Evolutionary conservation across 30 jellyfish, hydroid and myxozoan species (phyloP), one percentile per base, ranked within the genome.

Genomic region (Aurelia sp.): DNA sequence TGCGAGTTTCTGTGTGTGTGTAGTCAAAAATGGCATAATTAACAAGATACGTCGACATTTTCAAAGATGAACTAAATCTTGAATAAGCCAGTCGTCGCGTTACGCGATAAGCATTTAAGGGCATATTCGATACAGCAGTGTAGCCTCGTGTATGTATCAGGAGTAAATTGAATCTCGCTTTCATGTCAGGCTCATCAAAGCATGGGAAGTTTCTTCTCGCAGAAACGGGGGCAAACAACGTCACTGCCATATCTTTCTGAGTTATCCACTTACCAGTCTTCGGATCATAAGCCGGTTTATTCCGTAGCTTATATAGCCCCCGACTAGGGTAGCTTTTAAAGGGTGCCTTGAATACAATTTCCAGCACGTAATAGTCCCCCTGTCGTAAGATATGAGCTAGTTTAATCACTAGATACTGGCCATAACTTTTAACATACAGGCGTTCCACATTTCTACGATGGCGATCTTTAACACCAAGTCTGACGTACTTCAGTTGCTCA

Each of bases 121-220:
- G 97, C 98, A 93, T 93, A 55, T 95, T 95, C 12, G 99, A 65
- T 19, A 95, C 33, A 19, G 97, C 94, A 15, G 55, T 76, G 77
- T 89, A 95, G 71, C 90, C 89, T 35, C 61, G 67, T 40, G 63
- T 74, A 87, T 95, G 81, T 20, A 91, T 89, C 51, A 95, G 84
- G 62, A 59, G 61, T 27, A 95, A 77, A 0, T 87, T 5, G 85
- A 95, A 95, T 40, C 48, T 79, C 59, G 99, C 97, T 85, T 95
- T 95, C 74, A 89, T 71, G 64, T 68, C 88, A 31, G 99, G 99
- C 82, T 95, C 99, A 59, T 95, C 99, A 82, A 95, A 95, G 63
- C 99, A 95, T 7, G 99, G 99, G 55, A 95, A 89, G n/a, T 70
- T 90, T 65, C 74, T 85, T 74, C 99, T 72, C 64, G 99, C 99